Evolutionary conservation across 2,888 invertebrate genomes (phyloP), one percentile per base, ranked within the genome.

Genomic region (Ctena decussata): DNA sequence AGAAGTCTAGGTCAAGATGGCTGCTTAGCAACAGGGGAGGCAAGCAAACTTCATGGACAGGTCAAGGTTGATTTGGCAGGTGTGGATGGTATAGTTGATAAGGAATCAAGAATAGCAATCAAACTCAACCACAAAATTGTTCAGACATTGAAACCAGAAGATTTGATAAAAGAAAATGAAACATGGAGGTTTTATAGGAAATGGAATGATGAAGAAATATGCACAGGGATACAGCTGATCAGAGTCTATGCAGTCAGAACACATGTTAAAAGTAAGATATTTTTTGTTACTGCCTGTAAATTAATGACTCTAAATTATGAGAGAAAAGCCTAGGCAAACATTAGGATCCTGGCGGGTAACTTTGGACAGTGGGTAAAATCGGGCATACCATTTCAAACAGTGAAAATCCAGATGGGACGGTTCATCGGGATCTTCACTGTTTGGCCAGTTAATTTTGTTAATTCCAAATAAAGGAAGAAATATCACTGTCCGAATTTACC

Each of bases 1-100:
- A 1, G 60, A 24, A 74, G 76, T 18, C 82, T 85, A 30, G 60
- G 27, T 18, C 80, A 86, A 39, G 57, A 30, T 24, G 39, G 49
- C 32, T 93, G 91, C 79, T 79, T 92, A 37, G 91, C 91, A 39
- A 87, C 91, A 39, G 93, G 91, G 18, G 89, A 90, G 57, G 46
- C 73, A 32, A 80, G 73, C 11, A 78, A 77, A 75, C 82, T 87
- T n/a, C 44, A 18, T 30, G 90, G 91, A 24, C 57, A 75, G n/a
- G 87, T 87, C 0, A 77, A 86, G 21, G 86, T 91, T 32, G 84
- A 80, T n/a, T 37, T 78, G 0, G 76, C 89, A 21, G 84, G 76
- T 11, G 88, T 92, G 32, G 72, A 76, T 21, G 93, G 93, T 18
- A 84, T 85, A 65, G 75, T 94, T 5, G 85, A 85, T 60, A 85